Evolutionary conservation across 1,140 invertebrate genomes (phyloP).

Genomic region (Lamellibrachia luymesi): DNA sequence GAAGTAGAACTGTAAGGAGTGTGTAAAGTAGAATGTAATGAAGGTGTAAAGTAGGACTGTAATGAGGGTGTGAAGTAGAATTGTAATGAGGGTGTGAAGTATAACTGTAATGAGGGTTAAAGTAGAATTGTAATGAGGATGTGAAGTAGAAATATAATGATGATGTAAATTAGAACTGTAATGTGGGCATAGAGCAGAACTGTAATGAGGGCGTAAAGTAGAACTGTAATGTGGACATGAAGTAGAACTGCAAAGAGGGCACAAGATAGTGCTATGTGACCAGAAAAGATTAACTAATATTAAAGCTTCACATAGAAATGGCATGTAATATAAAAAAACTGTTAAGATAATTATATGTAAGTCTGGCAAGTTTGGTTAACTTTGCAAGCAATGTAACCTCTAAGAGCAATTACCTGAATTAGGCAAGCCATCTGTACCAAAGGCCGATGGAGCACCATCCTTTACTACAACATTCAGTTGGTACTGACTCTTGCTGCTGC

Average conservation of each 20-base stretch:
- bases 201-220: not conserved
- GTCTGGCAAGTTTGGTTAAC: too few relatives aligned
- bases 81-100: not conserved
- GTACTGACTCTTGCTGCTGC: constrained; percentile 92
- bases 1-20: too few relatives aligned
- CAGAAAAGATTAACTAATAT: too few relatives aligned
- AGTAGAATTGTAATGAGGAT: not conserved
- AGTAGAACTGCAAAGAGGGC: not conserved
- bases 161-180: not conserved
- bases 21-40: not conserved
- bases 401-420: not conserved
- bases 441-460: constrained; percentile 80
- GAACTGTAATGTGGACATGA: not conserved
- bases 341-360: too few relatives aligned
- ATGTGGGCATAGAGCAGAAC: not conserved
- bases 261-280: not conserved
- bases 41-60: not conserved
- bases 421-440: not conserved
- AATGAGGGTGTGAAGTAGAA: not conserved
- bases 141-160: too few relatives aligned
- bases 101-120: not conserved
- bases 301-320: too few relatives aligned
- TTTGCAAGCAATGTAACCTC: not conserved
- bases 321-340: too few relatives aligned
- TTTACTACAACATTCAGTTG: constrained; percentile 88